phyloP scores from a whole-genome alignment of 2,888 invertebrate species.

The Heliconius aoede region DNA sequence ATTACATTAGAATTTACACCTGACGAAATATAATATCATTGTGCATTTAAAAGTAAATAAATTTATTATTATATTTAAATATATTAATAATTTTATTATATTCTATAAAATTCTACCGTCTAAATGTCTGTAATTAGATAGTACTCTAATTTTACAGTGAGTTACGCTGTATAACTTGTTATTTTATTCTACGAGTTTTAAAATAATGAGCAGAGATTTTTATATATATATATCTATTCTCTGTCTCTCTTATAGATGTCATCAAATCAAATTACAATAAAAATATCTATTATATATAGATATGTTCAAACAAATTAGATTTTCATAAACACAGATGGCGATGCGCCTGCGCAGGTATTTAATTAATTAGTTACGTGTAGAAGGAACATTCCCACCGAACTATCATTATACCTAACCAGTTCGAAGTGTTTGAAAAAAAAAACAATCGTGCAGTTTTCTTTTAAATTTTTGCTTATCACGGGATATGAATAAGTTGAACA shows the following conservation, averaged over 20 bases:
- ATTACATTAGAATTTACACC: neutral
- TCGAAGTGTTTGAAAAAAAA: constrained; percentile 46
- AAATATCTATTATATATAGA: constrained; percentile 4
- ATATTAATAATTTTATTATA: no score
- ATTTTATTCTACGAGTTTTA: no score
- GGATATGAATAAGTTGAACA: no score
- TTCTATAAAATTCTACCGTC: no score
- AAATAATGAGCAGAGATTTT: no score
- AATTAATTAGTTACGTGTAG: constrained; percentile 60
- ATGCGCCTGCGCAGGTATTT: constrained; percentile 52
- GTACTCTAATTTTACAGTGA: no score
- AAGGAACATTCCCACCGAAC: constrained; percentile 52
- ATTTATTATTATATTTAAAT: neutral
- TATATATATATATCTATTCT: no score
- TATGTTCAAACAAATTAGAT: constrained; percentile 17
- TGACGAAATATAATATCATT: neutral
- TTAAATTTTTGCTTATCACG: no score
- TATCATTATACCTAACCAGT: constrained; percentile 59
- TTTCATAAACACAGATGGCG: constrained; percentile 8
- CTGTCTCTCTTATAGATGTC: no score
- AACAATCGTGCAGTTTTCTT: constrained; percentile 22
- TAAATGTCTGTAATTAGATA: no score
- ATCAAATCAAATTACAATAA: constrained; percentile 17
- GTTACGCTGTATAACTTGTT: no score
- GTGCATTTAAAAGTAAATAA: neutral